Conservation (phyloP, 2,113 vertebrate species). For the Saimiri boliviensis region DNA sequence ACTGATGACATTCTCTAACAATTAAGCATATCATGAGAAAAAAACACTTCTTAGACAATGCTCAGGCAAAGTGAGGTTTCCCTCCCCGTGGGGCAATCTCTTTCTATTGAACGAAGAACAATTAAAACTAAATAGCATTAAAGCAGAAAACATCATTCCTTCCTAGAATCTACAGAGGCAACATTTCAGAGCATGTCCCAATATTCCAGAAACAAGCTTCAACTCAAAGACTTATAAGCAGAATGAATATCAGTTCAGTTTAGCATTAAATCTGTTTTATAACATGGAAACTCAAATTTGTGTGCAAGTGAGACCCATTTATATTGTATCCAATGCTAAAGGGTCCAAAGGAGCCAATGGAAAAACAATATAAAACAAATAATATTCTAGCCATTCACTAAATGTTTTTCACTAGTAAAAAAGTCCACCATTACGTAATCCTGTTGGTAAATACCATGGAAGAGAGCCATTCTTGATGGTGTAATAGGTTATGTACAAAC, state of each 20-base stretch:
- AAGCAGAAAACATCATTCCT: too few relatives aligned
- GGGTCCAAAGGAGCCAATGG: background rate
- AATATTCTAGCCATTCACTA: background rate
- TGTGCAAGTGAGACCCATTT: background rate
- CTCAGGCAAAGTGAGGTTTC: background rate
- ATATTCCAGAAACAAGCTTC: background rate
- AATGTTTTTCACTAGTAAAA: background rate
- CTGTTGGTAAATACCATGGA: background rate
- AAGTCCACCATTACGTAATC: background rate
- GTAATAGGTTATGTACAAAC: background rate
- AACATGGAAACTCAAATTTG: background rate
- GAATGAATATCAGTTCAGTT: background rate
- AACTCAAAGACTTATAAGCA: background rate
- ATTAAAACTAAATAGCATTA: background rate
- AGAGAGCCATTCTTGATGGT: background rate
- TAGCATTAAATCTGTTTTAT: background rate
- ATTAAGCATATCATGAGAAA: background rate
- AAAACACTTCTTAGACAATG: background rate
- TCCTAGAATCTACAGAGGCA: background rate
- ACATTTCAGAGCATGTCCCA: background rate
- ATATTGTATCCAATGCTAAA: background rate
- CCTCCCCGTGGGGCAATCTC: background rate
- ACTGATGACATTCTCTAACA: background rate
- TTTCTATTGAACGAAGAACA: background rate
- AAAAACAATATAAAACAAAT: background rate